Evolutionary conservation across 2,797 vertebrate species (phyloP).

Genomic region (Danio aesculapii): DNA sequence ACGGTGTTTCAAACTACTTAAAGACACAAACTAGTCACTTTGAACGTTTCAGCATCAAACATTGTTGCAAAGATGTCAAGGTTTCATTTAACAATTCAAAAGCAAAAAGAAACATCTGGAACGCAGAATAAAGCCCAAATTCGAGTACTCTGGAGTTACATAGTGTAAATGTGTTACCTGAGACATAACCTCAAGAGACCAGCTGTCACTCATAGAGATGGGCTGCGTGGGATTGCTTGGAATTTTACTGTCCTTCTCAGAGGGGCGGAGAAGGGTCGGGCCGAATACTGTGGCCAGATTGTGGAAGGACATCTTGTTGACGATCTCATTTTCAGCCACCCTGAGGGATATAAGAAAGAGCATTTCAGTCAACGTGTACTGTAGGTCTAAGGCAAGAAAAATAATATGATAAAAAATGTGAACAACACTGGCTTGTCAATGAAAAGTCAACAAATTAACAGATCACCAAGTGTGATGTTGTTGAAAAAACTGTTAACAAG

Average conservation of each 20-base stretch:
- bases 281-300: constrained; percentile 98
- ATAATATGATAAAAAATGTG: too few species aligned
- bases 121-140: neutral
- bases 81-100: too few species aligned
- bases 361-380: neutral
- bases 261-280: constrained; percentile 93
- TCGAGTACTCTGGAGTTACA: neutral
- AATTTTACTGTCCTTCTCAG: constrained; percentile 97
- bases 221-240: constrained; percentile 93
- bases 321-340: constrained; percentile 92
- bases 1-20: too few species aligned
- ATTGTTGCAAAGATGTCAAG: too few species aligned
- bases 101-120: too few species aligned
- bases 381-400: neutral
- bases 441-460: too few species aligned
- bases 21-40: too few species aligned
- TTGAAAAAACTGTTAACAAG: too few species aligned
- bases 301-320: constrained; percentile 99
- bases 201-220: constrained; percentile 97
- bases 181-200: constrained; percentile 99
- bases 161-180: constrained; percentile 81
- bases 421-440: too few species aligned
- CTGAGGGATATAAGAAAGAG: constrained; percentile 67
- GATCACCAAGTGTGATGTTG: too few species aligned
- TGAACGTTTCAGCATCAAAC: too few species aligned